Conservation (phyloP, 2,113 vertebrate species). For the Xyliphius kryptos region DNA sequence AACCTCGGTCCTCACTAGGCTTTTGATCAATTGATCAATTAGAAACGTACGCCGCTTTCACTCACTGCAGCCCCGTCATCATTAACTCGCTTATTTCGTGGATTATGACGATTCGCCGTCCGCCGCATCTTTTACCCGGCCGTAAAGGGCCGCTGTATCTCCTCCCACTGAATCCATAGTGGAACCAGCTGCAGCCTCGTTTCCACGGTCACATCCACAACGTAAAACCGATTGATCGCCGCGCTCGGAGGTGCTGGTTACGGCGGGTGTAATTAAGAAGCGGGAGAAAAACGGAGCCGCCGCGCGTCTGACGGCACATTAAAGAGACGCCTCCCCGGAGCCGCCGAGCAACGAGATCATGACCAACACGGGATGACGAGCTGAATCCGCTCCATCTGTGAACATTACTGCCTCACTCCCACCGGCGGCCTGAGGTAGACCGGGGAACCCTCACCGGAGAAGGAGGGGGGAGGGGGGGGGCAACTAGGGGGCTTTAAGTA, state of each 20-base stretch:
- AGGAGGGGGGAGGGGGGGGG: conserved; percentile 9
- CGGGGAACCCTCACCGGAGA: conserved; percentile 1
- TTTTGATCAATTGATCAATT: no score
- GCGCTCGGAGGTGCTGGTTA: conserved; percentile 62
- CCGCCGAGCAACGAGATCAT: conserved; percentile 63
- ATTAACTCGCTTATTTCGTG: no score
- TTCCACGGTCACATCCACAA: conserved; percentile 61
- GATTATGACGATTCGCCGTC: no score
- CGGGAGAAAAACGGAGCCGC: conserved; percentile 40
- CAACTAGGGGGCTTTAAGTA: conserved; percentile 32
- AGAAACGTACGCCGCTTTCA: no score
- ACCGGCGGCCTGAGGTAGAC: no score
- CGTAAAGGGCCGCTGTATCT: conserved; percentile 45
- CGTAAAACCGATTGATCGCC: conserved; percentile 66
- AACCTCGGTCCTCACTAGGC: no score
- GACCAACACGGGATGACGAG: conserved; percentile 62
- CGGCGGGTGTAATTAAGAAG: conserved; percentile 65
- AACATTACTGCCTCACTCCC: conserved; percentile 8
- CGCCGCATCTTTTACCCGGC: no score
- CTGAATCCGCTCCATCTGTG: conserved; percentile 36
- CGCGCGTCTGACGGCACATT: conserved; percentile 50
- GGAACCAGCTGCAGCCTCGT: conserved; percentile 64
- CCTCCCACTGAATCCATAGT: conserved; percentile 59
- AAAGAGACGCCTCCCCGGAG: conserved; percentile 31
- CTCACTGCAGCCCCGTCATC: no score